Percentiles rank a stretch among this genome's conserved stretches.
Conservation (phyloP, 2,888 invertebrate genomes). For the Lepidochrysops patricia region DNA sequence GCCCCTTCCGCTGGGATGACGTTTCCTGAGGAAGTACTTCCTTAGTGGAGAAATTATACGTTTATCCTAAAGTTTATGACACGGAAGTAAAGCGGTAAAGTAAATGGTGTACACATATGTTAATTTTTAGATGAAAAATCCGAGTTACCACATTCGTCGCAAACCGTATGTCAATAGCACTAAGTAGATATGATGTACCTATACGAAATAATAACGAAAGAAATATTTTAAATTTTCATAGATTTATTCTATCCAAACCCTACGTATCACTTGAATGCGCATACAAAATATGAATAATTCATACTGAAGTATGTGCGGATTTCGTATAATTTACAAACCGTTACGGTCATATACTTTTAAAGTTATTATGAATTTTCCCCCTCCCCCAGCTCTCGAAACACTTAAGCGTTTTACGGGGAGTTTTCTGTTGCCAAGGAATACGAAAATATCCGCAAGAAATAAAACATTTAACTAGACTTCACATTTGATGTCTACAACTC, state of each 20-base stretch:
- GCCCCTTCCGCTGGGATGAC: slow-evolving; percentile 3
- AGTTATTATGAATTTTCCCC: slow-evolving; percentile 5
- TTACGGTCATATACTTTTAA: slow-evolving; percentile 7
- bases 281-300: not conserved
- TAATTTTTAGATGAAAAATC: no score
- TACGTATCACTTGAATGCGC: not conserved
- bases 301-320: not conserved
- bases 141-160: no score
- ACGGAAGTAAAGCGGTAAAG: not conserved
- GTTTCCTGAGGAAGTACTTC: not conserved
- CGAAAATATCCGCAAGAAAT: not conserved
- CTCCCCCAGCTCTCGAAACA: not conserved
- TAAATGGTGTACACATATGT: no score
- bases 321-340: not conserved
- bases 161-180: no score
- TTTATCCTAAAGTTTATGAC: not conserved
- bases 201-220: no score
- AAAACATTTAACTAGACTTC: not conserved
- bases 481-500: not conserved
- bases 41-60: not conserved
- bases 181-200: no score
- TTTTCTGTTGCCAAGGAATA: slow-evolving; percentile 3
- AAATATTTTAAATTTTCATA: no score
- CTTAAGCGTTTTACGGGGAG: slow-evolving; percentile 5
- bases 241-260: not conserved